Evolutionary conservation across 2,113 vertebrate species (phyloP).

Genomic region (Desmodus rotundus): DNA sequence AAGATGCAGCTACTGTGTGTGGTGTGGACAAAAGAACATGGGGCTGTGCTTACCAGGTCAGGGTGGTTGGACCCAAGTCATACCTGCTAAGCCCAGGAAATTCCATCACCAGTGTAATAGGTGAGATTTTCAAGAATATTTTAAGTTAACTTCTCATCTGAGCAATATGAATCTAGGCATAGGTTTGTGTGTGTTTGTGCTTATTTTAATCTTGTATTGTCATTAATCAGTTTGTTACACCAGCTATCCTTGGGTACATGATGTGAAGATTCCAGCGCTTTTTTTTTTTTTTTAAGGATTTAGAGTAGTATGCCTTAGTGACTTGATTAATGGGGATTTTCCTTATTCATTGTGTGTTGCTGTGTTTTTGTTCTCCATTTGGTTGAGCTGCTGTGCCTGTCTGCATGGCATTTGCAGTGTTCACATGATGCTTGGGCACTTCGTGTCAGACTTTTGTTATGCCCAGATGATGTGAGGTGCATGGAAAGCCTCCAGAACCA

Average conservation of each 20-base stretch:
- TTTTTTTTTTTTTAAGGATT: slow-evolving; percentile 37
- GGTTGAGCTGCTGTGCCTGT: slow-evolving; percentile 34
- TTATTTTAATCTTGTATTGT: slow-evolving; percentile 55
- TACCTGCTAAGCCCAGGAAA: not conserved
- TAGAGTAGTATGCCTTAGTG: slow-evolving; percentile 62
- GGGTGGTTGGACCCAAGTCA: not conserved
- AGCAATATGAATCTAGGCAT: slow-evolving; percentile 4
- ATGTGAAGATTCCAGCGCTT: not conserved
- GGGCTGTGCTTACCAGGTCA: not conserved
- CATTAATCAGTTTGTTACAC: slow-evolving; percentile 47
- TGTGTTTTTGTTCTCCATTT: slow-evolving; percentile 68
- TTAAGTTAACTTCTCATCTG: not conserved
- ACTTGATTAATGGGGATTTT: slow-evolving; percentile 68
- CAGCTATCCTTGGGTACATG: slow-evolving; percentile 7
- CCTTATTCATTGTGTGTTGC: slow-evolving; percentile 59
- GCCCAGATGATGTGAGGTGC: slow-evolving; percentile 49
- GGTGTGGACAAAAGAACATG: not conserved
- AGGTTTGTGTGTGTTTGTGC: not conserved
- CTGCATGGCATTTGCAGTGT: slow-evolving; percentile 17
- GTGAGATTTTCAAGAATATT: not conserved
- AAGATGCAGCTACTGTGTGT: not conserved
- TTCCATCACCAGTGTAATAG: not conserved
- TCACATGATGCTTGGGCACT: slow-evolving; percentile 60
- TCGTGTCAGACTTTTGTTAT: slow-evolving; percentile 65
- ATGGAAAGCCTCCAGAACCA: slow-evolving; percentile 69